phyloP scores from a whole-genome alignment of 2,797 vertebrate genomes.

The Toxotes lorentzi region DNA sequence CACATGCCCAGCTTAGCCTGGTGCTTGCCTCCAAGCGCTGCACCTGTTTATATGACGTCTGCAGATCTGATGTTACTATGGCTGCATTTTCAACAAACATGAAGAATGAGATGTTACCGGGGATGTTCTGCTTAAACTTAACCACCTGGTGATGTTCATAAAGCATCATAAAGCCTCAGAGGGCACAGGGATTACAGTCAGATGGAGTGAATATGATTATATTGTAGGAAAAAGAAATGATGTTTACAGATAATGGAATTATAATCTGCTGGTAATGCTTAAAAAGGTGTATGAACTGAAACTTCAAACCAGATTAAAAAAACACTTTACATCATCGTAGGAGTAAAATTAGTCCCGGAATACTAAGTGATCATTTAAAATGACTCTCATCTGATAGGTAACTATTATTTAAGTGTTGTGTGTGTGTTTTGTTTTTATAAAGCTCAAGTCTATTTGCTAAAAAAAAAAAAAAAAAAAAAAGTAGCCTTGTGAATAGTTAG shows the following conservation, averaged over 20 bases:
- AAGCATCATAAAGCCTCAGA: not conserved
- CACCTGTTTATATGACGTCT: constrained; percentile 44
- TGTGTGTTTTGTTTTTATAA: no score
- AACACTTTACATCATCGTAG: not conserved
- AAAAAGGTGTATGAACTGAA: not conserved
- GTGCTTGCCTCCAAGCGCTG: constrained; percentile 29
- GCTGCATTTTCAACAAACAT: constrained; percentile 26
- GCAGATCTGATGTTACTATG: constrained; percentile 18
- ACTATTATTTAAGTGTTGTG: not conserved
- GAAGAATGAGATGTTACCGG: constrained; percentile 14
- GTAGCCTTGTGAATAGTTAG: no score
- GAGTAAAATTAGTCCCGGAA: not conserved
- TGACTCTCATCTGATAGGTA: no score
- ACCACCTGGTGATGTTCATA: not conserved
- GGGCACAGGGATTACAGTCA: not conserved
- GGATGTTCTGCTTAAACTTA: not conserved
- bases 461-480: no score
- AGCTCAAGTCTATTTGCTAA: no score
- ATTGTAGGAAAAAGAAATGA: no score
- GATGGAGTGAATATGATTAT: not conserved
- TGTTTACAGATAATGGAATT: not conserved
- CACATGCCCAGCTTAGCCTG: constrained; percentile 15
- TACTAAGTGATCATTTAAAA: not conserved
- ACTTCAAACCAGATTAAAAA: not conserved
- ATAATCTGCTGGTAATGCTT: not conserved